Evolutionary conservation across 2,797 vertebrate genomes (phyloP), one percentile per base, ranked within the genome.

Genomic region (Apogon hyalosoma): DNA sequence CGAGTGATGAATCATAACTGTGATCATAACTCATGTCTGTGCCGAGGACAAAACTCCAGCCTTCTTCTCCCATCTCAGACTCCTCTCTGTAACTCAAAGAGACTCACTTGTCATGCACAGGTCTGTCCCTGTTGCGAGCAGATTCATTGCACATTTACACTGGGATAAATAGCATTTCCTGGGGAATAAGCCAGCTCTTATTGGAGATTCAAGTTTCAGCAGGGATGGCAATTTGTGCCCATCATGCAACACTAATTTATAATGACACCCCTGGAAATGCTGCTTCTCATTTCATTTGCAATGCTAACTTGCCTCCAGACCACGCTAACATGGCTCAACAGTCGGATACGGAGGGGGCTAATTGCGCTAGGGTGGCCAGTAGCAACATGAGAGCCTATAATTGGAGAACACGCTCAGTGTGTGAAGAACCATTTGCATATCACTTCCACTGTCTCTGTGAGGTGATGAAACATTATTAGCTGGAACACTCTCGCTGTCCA

Each of bases 161-260:
- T 2, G 13, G 69, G 61, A 82, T 83, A 84, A 90, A 84, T 64
- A 69, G 48, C 68, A 69, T 87, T 84, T 87, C 77, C 79, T 39
- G 58, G 45, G 69, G 82, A 85, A 79, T 67, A 56, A 68, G 57
- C 76, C 55, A 66, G 47, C 75, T 15, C 70, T 82, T 77, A 80
- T 71, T 83, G 72, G 79, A 80, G 87, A 86, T 81, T 73, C 75
- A 60, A 57, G 77, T 86, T 83, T 75, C 55, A 88, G 83, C 75
- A 70, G 59, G 67, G 57, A 84, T 74, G 63, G 86, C 84, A 88
- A 89, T 89, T 90, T 88, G 82, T 84, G 71, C 78, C 82, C 77
- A 88, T 89, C 87, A 80, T 80, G 86, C 86, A 89, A 87, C 78
- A 86, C 82, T 86, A 90, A 91, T 90, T 87, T 78, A 74, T 86